Percentiles rank a stretch among this genome's conserved stretches.
Conservation (phyloP, 2,797 vertebrate genomes). For the Hozukius guyotensis region DNA sequence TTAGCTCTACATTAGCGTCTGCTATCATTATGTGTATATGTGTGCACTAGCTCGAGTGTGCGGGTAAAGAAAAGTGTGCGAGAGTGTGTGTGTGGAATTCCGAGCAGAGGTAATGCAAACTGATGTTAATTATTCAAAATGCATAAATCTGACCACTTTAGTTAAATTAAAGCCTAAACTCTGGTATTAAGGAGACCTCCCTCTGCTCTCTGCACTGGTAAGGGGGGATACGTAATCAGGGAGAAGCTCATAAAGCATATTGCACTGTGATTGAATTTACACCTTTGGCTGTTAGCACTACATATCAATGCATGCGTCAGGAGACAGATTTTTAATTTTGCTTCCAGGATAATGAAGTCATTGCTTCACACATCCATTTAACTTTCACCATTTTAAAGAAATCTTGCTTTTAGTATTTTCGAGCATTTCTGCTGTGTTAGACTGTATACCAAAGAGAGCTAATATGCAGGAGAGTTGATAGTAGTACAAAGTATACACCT, state of each 20-base stretch:
- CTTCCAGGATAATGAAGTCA: conserved; percentile 25
- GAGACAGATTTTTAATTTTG: conserved; percentile 31
- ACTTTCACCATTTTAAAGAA: not conserved
- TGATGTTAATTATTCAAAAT: conserved; percentile 76
- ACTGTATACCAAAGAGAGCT: not conserved
- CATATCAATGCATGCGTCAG: conserved; percentile 27
- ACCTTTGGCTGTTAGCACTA: conserved; percentile 47
- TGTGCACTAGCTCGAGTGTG: not conserved
- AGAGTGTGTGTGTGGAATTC: conserved; percentile 17
- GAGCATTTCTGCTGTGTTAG: not conserved
- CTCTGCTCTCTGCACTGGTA: conserved; percentile 28
- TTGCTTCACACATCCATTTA: conserved; percentile 7
- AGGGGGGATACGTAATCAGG: conserved; percentile 49
- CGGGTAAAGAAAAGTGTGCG: not conserved
- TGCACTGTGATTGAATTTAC: conserved; percentile 56
- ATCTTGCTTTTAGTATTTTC: not conserved
- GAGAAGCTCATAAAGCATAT: conserved; percentile 62
- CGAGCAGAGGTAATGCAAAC: conserved; percentile 53
- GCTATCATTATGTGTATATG: conserved; percentile 10
- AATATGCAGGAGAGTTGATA: not conserved
- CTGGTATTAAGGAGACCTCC: conserved; percentile 58
- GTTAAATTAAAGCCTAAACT: conserved; percentile 74
- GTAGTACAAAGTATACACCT: not conserved
- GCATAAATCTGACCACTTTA: conserved; percentile 78
- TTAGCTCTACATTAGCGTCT: conserved; percentile 15